Evolutionary conservation across 2,797 vertebrate genomes (phyloP).

Genomic region (Notamacropus eugenii): DNA sequence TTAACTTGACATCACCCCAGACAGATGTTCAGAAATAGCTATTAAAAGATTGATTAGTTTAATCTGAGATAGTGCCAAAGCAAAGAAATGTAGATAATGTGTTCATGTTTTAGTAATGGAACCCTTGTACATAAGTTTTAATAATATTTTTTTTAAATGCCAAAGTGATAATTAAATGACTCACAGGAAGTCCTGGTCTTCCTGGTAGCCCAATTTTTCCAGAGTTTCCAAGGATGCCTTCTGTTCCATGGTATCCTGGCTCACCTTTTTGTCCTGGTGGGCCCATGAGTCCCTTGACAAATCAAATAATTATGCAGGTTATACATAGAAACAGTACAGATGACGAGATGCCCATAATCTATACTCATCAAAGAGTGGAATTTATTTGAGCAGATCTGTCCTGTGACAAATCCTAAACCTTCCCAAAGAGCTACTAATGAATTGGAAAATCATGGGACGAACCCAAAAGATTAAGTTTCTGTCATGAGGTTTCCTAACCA

Average conservation of each 20-base stretch:
- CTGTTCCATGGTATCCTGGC: constrained; percentile 89
- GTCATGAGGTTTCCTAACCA: constrained; percentile 26
- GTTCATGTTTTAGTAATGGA: constrained; percentile 26
- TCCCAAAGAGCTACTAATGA: constrained; percentile 25
- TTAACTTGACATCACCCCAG: constrained; percentile 14
- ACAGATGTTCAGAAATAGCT: constrained; percentile 53
- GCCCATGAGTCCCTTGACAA: constrained; percentile 89
- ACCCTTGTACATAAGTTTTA: constrained; percentile 41
- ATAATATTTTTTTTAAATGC: background rate
- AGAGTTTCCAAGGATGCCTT: constrained; percentile 88
- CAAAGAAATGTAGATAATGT: constrained; percentile 38
- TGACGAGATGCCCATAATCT: constrained; percentile 47
- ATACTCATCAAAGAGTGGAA: background rate
- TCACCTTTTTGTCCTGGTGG: constrained; percentile 88
- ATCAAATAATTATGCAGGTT: constrained; percentile 61
- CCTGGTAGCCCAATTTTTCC: constrained; percentile 91
- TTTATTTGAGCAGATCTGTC: constrained; percentile 23
- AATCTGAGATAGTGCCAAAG: constrained; percentile 13
- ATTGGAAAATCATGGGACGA: constrained; percentile 42
- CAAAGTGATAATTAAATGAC: constrained; percentile 52
- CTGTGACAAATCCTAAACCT: constrained; percentile 19
- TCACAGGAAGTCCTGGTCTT: constrained; percentile 86
- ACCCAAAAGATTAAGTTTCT: constrained; percentile 31
- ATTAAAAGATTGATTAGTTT: constrained; percentile 46
- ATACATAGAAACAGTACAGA: constrained; percentile 42